Evolutionary conservation across 1,140 invertebrate genomes (phyloP), one percentile per base, ranked within the genome.

Genomic region (Drosophila sp.): DNA sequence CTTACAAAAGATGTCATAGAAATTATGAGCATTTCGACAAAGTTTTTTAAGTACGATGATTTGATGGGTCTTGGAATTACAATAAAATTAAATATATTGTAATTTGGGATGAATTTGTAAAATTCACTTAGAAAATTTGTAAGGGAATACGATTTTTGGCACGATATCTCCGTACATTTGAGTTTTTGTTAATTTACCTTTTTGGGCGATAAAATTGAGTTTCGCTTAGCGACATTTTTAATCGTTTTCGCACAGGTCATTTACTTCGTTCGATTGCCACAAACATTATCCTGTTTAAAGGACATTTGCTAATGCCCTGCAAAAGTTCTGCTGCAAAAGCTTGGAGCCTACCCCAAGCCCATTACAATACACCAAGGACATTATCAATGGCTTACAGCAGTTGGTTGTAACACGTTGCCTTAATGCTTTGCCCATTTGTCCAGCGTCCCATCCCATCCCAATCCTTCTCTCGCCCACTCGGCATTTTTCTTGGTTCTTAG

Each of bases 301-400:
- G 2, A 3, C 11, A 11, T 17, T 32, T 7, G 30, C 32, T 66
- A 64, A 57, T n/a, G 17, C 23, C 8, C 1, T 50, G 41, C 17
- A 17, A 72, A 72, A 27, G 27, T 33, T 38, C n/a, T 2, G 1
- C 8, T 4, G 6, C 11, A 8, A 11, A 30, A 47, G 64, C 44
- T 57, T 57, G 17, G n/a, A 57, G 30, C 35, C 50, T 72, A 57
- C 38, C 66, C 33, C 50, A 79, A 75, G 65, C 8, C 27, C 27
- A 63, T 63, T 32, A 6, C 38, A 60, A 64, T 77, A 58, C 57
- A 23, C 55, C 8, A 10, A 23, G 61, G 40, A 62, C 65, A 68
- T 69, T 76, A 63, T 60, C 60, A 66, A 57, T 40, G 69, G 41
- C 60, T 62, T 50, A 30, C 5, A 30, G 27, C 23, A 50, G 44